A percentile compares a stretch with the other conserved stretches of the same genome.
phyloP scores from a whole-genome alignment of 2,888 invertebrate species.

The Drosophila algonquin region DNA sequence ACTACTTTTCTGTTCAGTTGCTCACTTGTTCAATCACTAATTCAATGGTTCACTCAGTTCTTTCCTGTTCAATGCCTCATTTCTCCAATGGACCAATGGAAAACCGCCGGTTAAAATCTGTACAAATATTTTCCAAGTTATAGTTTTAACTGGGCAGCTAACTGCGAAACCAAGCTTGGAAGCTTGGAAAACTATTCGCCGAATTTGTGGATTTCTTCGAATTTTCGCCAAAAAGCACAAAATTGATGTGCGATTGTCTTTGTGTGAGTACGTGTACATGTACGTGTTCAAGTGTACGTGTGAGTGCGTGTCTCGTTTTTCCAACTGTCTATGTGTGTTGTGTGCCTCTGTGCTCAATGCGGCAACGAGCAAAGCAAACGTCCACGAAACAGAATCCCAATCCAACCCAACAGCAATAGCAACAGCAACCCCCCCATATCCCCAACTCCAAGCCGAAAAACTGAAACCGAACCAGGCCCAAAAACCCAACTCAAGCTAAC shows the following conservation, averaged over 20 bases:
- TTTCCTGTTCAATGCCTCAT: too few species aligned
- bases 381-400: conserved; percentile 63
- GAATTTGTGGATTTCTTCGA: conserved; percentile 48
- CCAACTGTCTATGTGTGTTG: conserved; percentile 5
- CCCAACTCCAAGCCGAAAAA: conserved; percentile 5
- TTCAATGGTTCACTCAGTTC: too few species aligned
- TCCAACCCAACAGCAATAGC: conserved; percentile 43
- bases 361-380: conserved; percentile 56
- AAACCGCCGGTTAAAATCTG: too few species aligned
- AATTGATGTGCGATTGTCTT: conserved; percentile 42
- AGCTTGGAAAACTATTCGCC: too few species aligned
- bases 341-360: conserved; percentile 62
- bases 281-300: background rate
- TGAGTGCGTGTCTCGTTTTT: conserved; percentile 2
- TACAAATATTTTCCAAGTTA: too few species aligned
- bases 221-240: conserved; percentile 71
- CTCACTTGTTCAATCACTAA: too few species aligned
- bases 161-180: too few species aligned
- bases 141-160: too few species aligned
- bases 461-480: background rate
- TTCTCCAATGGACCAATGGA: too few species aligned
- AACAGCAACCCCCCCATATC: background rate
- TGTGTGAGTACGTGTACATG: conserved; percentile 24
- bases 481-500: conserved; percentile 16
- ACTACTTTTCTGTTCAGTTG: too few species aligned